Evolutionary conservation across 2,113 vertebrate genomes (phyloP).

Genomic region (Aphyosemion australe): DNA sequence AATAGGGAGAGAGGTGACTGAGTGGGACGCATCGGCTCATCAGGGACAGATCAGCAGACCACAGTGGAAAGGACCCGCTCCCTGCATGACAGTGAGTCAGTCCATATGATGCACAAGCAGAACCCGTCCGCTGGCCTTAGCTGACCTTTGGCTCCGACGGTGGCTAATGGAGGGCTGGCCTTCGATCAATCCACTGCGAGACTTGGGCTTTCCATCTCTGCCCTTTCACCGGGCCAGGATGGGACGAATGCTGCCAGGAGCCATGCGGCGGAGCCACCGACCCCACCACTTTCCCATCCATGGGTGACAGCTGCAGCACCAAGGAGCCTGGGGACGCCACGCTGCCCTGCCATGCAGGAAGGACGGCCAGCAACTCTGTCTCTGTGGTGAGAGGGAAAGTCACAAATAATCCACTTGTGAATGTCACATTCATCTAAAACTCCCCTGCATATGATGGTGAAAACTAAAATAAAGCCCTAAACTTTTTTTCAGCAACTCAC

Average conservation of each 20-base stretch:
- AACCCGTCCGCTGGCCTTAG: constrained; percentile 64
- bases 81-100: constrained; percentile 54
- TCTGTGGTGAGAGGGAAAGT: constrained; percentile 39
- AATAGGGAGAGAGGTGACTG: background rate
- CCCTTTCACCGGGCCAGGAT: constrained; percentile 65
- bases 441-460: constrained; percentile 6
- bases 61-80: constrained; percentile 53
- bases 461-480: constrained; percentile 9
- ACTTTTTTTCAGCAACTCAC: background rate
- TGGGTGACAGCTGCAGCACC: constrained; percentile 70
- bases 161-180: constrained; percentile 70
- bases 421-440: constrained; percentile 63
- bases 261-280: constrained; percentile 61
- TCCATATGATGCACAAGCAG: constrained; percentile 53
- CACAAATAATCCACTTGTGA: constrained; percentile 47
- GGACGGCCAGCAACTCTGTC: constrained; percentile 62
- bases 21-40: constrained; percentile 30
- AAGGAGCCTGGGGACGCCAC: constrained; percentile 54
- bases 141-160: constrained; percentile 73
- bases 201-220: constrained; percentile 54
- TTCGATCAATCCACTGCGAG: constrained; percentile 68
- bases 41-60: constrained; percentile 34
- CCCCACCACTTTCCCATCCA: constrained; percentile 67
- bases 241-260: constrained; percentile 58
- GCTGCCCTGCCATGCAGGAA: constrained; percentile 63